Conservation (phyloP, 30 jellyfish, hydroid and myxozoan species). For the Aurelia aurita region DNA sequence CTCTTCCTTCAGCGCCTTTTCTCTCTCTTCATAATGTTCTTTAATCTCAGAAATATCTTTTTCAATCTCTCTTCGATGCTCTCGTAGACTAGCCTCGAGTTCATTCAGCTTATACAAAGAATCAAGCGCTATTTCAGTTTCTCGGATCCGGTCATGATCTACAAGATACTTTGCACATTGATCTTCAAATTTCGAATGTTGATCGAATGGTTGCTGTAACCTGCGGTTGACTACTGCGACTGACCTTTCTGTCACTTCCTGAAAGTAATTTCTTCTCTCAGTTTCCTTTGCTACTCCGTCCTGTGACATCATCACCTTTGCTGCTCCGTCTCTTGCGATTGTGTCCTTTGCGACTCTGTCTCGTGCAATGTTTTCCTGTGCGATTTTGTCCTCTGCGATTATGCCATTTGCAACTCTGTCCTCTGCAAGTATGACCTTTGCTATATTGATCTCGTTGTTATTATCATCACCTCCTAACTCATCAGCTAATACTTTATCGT, state of each 20-base stretch:
- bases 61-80: constrained; percentile 40
- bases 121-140: not conserved
- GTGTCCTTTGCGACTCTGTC: not conserved
- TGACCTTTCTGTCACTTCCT: too few species aligned
- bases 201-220: not conserved
- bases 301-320: too few species aligned
- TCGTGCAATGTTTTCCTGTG: not conserved
- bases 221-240: too few species aligned
- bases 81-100: constrained; percentile 52
- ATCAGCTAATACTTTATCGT: not conserved
- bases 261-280: not conserved
- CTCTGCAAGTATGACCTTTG: not conserved
- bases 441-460: not conserved
- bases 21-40: constrained; percentile 41
- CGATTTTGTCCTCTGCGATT: not conserved
- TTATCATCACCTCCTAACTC: not conserved
- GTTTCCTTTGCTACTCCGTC: too few species aligned
- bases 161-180: not conserved
- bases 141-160: not conserved
- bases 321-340: not conserved
- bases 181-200: not conserved
- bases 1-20: constrained; percentile 54
- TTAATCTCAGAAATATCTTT: constrained; percentile 32
- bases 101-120: constrained; percentile 29
- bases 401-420: not conserved